phyloP scores from a whole-genome alignment of 1,140 invertebrate species.

The Anastrepha ludens region DNA sequence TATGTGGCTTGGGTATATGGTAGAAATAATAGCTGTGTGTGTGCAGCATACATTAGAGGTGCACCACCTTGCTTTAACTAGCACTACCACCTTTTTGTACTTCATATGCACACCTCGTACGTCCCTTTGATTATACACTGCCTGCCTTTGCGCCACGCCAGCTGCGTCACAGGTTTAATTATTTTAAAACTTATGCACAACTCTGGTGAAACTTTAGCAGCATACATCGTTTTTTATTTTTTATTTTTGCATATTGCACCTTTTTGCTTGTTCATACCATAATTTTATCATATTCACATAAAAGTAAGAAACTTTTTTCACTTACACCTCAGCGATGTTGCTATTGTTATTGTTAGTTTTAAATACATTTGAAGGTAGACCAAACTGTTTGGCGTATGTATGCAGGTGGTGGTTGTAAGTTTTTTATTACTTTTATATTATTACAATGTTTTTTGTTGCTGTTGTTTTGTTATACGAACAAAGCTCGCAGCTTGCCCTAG shows the following conservation, averaged over 20 bases:
- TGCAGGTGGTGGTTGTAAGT: background rate
- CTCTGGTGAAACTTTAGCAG: conserved; percentile 48
- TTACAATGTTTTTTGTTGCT: background rate
- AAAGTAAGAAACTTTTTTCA: conserved; percentile 23
- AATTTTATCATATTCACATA: conserved; percentile 37
- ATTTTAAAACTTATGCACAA: conserved; percentile 54
- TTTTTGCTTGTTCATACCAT: conserved; percentile 18
- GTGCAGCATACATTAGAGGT: background rate
- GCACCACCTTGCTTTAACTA: background rate
- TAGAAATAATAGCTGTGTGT: background rate
- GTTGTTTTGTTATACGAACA: background rate
- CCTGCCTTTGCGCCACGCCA: background rate
- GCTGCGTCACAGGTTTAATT: conserved; percentile 50
- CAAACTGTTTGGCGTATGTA: background rate
- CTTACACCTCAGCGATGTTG: background rate
- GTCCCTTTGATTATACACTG: background rate
- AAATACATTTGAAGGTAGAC: conserved; percentile 22
- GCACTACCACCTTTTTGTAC: background rate
- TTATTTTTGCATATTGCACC: background rate
- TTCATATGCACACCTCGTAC: background rate
- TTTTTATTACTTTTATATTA: background rate
- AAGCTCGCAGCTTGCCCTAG: background rate
- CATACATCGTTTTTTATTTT: background rate
- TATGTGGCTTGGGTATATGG: background rate
- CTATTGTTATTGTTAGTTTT: background rate